A percentile compares a stretch with the other conserved stretches of the same genome.
phyloP scores from a whole-genome alignment of 2,797 vertebrate species.

The Kryptolebias ocellatus region DNA sequence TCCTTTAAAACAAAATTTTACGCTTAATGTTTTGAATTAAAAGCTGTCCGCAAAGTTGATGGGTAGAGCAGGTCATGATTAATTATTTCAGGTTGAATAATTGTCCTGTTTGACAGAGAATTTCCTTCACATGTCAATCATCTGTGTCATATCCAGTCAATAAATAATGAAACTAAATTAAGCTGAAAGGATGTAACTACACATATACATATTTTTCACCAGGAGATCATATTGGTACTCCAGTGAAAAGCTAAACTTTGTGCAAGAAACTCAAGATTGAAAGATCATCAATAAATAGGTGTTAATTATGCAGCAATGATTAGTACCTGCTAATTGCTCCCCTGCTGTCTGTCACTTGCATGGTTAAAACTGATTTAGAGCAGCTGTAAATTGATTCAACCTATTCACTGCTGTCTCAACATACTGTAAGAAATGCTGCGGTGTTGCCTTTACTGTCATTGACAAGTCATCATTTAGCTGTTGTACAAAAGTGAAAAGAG shows the following conservation, averaged over 20 bases:
- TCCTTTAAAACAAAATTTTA: no score
- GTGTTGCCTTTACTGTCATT: conserved; percentile 18
- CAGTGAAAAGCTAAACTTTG: conserved; percentile 3
- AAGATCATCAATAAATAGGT: conserved; percentile 6
- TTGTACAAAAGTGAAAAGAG: conserved; percentile 4
- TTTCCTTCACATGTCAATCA: no score
- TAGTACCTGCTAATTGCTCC: conserved; percentile 11
- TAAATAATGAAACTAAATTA: background rate
- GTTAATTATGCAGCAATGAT: conserved; percentile 8
- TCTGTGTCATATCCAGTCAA: conserved; percentile 1
- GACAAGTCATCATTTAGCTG: conserved; percentile 18
- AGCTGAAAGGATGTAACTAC: background rate
- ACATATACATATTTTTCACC: background rate
- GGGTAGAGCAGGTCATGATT: no score
- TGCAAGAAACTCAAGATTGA: background rate
- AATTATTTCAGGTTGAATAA: conserved; percentile 10
- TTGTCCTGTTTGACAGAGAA: background rate
- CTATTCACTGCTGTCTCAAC: conserved; percentile 4
- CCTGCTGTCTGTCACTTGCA: background rate
- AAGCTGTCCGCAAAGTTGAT: no score
- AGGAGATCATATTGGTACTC: background rate
- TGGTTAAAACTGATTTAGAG: conserved; percentile 9
- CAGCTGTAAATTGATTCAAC: conserved; percentile 5
- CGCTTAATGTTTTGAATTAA: no score
- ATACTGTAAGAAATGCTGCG: background rate